These are phyloP conservation scores for Cephonodes hylas DNA, from an alignment of 2,888 invertebrate species.

Conservation along the genomic window DNA sequence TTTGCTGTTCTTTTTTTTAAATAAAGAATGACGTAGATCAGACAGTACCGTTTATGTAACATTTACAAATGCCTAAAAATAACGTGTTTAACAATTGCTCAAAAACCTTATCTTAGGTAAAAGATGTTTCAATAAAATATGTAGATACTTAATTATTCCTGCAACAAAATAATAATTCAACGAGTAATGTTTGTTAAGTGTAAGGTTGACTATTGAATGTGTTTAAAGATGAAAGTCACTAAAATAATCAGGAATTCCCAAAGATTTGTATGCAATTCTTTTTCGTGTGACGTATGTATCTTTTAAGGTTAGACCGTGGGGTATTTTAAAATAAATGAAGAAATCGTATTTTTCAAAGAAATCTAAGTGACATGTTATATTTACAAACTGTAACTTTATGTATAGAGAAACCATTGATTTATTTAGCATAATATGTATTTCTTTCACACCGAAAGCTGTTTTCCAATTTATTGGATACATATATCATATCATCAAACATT, in stretches of 20 bases:
- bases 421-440: no score
- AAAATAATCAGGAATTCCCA: neutral
- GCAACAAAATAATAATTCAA: slow-evolving; percentile 12
- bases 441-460: no score
- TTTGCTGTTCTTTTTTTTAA: slow-evolving; percentile 29
- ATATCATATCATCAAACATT: neutral
- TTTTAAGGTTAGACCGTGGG: neutral
- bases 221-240: neutral
- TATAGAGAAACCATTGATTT: no score
- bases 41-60: neutral
- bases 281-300: neutral
- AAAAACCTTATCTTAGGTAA: slow-evolving; percentile 43
- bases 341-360: neutral
- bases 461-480: neutral
- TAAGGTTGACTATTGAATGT: neutral
- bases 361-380: neutral
- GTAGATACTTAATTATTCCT: slow-evolving; percentile 28
- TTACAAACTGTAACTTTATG: neutral
- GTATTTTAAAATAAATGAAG: neutral
- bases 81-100: slow-evolving; percentile 49
- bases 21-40: neutral
- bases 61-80: neutral
- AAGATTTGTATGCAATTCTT: slow-evolving; percentile 8
- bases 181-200: neutral
- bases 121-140: slow-evolving; percentile 10